Conservation (phyloP, 1,140 invertebrate species). For the Ceratina australensis region DNA sequence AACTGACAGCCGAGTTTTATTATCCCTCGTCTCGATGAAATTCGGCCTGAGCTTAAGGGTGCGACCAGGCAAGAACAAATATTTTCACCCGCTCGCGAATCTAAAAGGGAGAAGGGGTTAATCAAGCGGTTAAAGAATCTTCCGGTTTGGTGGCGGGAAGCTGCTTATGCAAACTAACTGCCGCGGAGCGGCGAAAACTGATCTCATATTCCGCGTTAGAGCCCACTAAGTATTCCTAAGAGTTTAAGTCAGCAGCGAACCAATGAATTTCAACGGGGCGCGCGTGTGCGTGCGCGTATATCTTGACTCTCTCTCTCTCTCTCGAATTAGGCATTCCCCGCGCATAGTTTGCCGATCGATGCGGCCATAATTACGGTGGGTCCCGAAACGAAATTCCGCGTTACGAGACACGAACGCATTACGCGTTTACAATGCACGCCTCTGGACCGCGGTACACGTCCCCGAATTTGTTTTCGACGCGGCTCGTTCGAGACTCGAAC, state of each 20-base stretch:
- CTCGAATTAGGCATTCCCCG: conserved; percentile 31
- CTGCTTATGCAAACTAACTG: conserved; percentile 52
- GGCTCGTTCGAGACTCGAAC: too few species aligned
- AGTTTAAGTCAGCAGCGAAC: conserved; percentile 40
- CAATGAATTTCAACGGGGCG: conserved; percentile 55
- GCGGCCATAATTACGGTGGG: conserved; percentile 19
- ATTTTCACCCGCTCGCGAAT: too few species aligned
- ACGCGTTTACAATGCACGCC: neutral
- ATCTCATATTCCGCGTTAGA: conserved; percentile 54
- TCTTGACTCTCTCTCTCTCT: neutral
- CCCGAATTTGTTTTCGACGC: neutral
- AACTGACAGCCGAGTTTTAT: too few species aligned
- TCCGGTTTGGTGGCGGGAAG: conserved; percentile 24
- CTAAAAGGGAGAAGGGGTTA: neutral
- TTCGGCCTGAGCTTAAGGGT: too few species aligned
- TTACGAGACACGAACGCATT: neutral
- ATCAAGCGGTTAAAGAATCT: neutral
- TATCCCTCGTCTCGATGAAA: too few species aligned
- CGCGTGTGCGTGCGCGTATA: conserved; percentile 23
- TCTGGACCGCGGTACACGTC: neutral
- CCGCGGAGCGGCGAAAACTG: conserved; percentile 35
- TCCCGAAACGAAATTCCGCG: conserved; percentile 1
- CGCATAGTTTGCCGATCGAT: conserved; percentile 19
- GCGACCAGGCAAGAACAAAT: too few species aligned
- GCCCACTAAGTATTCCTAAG: conserved; percentile 49